Base-by-base conservation (phyloP, 92 coral and sea anemone genomes). In the Bergia sp. region DNA sequence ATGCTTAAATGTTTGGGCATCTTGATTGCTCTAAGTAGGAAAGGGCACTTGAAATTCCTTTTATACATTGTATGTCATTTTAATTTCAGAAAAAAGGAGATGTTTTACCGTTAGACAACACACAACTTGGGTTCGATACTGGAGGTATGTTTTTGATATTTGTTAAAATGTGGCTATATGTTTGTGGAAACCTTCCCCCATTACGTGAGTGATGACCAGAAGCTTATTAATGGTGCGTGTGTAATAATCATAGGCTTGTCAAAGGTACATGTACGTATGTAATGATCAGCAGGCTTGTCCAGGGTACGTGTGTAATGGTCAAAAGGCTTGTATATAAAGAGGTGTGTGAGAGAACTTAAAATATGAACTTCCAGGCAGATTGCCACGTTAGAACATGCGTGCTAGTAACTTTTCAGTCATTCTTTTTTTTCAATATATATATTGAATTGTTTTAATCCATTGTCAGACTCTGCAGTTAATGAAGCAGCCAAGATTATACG, bases 401-500 rank as follows among this genome's bases (percentile, higher is more conserved):
- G 44, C 8, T 18, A 4, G 36, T 15, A 81, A 0, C 7, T 21
- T 45, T 80, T 49, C 3, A 45, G 29, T 4, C 6, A 0, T 50
- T 16, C n/a, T 74, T 79, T 66, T 41, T 15, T 80, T 3, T 49
- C 23, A 29, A 29, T 29, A 29, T 29, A 29, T 29, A 72, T 61
- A 18, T 61, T 0, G 12, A 61, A 18, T 61, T 20, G 23, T 61
- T 20, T 53, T 37, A 42, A 10, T 61, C 29, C 85, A 37, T 21
- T 86, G 90, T 71, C 92, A 97, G 99, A 97, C 72, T 90, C 97
- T n/a, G 99, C 98, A 7, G 98, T 97, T 13, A 97, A 97, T 73
- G 99, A 97, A 76, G 99, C 99, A 21, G 97, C 98, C 66, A 97
- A 97, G 82, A 91, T 97, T 57, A 93, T 97, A 80, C 95, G 99